A percentile compares a stretch with the other conserved stretches of the same genome.
These are phyloP conservation scores for Argyrosomus japonicus DNA, from an alignment of 2,113 vertebrate genomes.

Conservation along the genomic window DNA sequence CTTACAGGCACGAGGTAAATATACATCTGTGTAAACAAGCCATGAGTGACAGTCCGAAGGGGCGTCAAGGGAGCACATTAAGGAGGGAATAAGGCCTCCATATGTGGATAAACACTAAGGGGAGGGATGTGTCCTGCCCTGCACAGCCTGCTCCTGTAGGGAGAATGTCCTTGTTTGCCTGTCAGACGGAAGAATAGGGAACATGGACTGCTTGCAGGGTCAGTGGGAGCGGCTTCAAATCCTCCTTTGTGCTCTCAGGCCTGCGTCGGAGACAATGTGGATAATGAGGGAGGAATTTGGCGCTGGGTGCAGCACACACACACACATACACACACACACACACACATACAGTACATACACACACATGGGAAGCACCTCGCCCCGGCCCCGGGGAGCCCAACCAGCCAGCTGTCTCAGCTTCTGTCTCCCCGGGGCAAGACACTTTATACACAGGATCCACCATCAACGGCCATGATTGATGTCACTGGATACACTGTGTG, in stretches of 20 bases:
- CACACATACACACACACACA: conserved; percentile 7
- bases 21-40: conserved; percentile 84
- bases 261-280: conserved; percentile 63
- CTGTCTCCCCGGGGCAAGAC: conserved; percentile 52
- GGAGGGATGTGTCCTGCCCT: conserved; percentile 44
- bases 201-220: conserved; percentile 62
- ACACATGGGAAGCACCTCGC: conserved; percentile 61
- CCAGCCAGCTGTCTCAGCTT: conserved; percentile 72
- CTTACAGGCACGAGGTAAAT: conserved; percentile 66
- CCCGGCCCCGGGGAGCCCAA: conserved; percentile 53
- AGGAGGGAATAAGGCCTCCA: conserved; percentile 47
- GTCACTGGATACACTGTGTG: conserved; percentile 41
- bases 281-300: conserved; percentile 78
- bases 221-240: conserved; percentile 76
- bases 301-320: conserved; percentile 3
- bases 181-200: conserved; percentile 62
- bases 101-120: conserved; percentile 60
- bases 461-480: conserved; percentile 49
- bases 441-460: conserved; percentile 43
- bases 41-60: conserved; percentile 63
- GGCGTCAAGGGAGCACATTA: conserved; percentile 49
- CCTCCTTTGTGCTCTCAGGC: conserved; percentile 68
- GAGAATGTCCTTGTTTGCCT: conserved; percentile 56
- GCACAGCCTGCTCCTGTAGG: conserved; percentile 34
- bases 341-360: conserved; percentile 12